Conservation (phyloP, 2,113 vertebrate species). For the Tachuris rubrigastra region DNA sequence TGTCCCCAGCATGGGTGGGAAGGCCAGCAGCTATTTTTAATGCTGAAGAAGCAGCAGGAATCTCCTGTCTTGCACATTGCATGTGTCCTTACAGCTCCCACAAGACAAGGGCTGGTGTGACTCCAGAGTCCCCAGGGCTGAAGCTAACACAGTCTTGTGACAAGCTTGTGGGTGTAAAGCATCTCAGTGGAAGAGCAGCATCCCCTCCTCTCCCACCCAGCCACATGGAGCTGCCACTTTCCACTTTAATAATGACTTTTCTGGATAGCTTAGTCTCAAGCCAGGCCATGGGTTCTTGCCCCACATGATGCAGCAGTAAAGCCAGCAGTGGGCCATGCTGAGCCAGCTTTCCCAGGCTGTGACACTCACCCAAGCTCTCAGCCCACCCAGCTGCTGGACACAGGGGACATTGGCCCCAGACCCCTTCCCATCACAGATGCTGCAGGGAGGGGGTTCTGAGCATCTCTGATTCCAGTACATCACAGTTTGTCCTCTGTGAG, state of each 20-base stretch:
- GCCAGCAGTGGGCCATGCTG: fast-evolving
- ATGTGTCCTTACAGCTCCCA: background rate
- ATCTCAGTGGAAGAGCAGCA: fast-evolving
- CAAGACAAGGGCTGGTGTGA: background rate
- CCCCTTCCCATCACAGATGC: background rate
- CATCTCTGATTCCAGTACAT: background rate
- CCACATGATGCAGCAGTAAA: background rate
- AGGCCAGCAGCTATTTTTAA: background rate
- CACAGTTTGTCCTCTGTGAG: background rate
- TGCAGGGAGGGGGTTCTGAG: background rate
- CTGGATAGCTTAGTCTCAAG: background rate
- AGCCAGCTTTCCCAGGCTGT: background rate
- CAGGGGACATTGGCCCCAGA: fast-evolving
- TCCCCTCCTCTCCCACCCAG: background rate
- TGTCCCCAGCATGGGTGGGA: background rate
- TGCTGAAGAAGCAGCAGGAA: background rate
- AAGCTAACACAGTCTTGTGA: fast-evolving
- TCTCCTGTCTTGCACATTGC: background rate
- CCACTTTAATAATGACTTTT: background rate
- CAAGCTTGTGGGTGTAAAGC: background rate
- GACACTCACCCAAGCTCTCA: background rate
- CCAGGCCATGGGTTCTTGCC: background rate
- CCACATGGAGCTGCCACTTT: fast-evolving
- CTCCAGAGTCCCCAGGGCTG: no score
- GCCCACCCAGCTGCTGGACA: background rate